Conservation (phyloP, 2,797 vertebrate species). For the Avahi laniger region DNA sequence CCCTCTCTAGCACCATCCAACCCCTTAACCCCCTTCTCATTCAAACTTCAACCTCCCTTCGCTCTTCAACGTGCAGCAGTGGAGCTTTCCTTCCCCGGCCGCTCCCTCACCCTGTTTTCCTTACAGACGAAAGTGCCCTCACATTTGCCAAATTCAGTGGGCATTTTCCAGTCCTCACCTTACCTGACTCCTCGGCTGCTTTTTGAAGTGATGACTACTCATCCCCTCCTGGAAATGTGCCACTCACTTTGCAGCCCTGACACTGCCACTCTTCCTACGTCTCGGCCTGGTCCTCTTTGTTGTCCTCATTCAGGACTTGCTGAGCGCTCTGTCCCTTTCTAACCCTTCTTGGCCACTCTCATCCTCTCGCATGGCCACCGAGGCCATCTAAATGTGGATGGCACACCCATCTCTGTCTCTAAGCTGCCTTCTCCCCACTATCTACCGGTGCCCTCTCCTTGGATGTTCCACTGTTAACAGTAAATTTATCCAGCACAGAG, state of each 20-base stretch:
- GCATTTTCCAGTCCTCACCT: neutral
- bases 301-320: neutral
- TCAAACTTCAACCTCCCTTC: neutral
- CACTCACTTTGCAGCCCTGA: neutral
- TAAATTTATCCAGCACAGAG: neutral
- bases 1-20: neutral
- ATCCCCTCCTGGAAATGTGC: neutral
- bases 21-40: neutral
- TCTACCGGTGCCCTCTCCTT: neutral
- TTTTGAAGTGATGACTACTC: neutral
- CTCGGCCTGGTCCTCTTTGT: neutral
- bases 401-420: neutral
- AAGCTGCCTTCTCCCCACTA: neutral
- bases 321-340: neutral
- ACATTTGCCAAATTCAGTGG: neutral
- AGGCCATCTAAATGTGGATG: neutral
- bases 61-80: neutral
- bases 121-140: neutral
- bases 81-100: neutral
- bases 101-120: neutral
- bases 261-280: neutral
- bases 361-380: neutral
- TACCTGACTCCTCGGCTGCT: neutral
- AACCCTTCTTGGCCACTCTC: neutral
- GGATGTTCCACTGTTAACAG: neutral